Evolutionary conservation across 64 coral and sea anemone species (phyloP).

Genomic region (Cladopsammia gracilis): DNA sequence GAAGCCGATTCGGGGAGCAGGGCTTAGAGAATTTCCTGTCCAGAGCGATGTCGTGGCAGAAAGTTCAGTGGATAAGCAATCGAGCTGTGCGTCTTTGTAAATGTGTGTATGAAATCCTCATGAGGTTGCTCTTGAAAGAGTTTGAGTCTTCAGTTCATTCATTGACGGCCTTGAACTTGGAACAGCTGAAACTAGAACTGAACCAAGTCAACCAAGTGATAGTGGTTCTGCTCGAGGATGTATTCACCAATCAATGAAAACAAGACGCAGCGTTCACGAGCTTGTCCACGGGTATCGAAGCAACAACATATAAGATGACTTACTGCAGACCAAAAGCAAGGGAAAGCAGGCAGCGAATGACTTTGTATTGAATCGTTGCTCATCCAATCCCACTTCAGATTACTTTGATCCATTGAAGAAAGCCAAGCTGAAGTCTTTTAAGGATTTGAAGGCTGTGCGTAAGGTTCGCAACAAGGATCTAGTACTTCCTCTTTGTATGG

Average conservation of each 20-base stretch:
- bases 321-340: conserved; percentile 43
- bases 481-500: conserved; percentile 54
- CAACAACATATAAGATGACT: conserved; percentile 35
- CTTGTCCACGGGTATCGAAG: conserved; percentile 49
- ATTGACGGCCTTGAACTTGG: conserved; percentile 57
- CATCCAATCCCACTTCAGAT: conserved; percentile 30
- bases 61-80: conserved; percentile 73
- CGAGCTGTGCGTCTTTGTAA: conserved; percentile 69
- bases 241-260: conserved; percentile 57
- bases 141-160: conserved; percentile 62
- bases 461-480: conserved; percentile 64
- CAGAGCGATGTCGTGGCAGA: conserved; percentile 67
- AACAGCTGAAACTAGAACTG: conserved; percentile 72
- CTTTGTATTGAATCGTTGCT: conserved; percentile 38
- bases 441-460: conserved; percentile 46
- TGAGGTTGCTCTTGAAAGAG: conserved; percentile 55
- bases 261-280: conserved; percentile 13
- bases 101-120: conserved; percentile 54
- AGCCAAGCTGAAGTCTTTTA: conserved; percentile 67
- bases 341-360: conserved; percentile 40
- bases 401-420: conserved; percentile 76
- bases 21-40: conserved; percentile 66
- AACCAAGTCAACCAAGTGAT: too few relatives aligned
- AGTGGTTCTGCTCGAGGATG: conserved; percentile 37
- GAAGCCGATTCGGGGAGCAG: conserved; percentile 62